Percentiles rank a stretch among this genome's conserved stretches.
phyloP scores from a whole-genome alignment of 1,140 invertebrate species.

The Leptoteleia sp. region DNA sequence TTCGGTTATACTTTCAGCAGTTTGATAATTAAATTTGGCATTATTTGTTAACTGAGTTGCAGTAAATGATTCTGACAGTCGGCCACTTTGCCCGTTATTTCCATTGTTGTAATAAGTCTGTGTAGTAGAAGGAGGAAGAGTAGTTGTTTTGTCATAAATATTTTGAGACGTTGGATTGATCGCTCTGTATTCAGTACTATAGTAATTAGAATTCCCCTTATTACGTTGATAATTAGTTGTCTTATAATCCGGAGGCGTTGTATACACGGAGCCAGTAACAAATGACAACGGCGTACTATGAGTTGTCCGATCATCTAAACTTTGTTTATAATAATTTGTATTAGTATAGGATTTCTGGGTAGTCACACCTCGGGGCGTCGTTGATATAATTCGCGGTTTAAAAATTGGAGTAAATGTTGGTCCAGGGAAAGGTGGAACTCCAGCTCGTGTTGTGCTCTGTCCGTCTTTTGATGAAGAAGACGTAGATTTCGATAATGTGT shows the following conservation, averaged over 20 bases:
- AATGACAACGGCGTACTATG: slow-evolving; percentile 37
- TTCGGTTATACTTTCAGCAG: slow-evolving; percentile 32
- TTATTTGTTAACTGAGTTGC: slow-evolving; percentile 55
- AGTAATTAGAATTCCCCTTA: slow-evolving; percentile 51
- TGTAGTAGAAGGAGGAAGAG: slow-evolving; percentile 20
- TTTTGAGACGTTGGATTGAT: slow-evolving; percentile 37
- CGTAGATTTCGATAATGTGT: slow-evolving; percentile 52
- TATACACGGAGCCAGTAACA: slow-evolving; percentile 39
- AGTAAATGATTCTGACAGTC: slow-evolving; percentile 32
- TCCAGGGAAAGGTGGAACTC: slow-evolving; percentile 68
- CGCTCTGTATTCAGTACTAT: slow-evolving; percentile 34
- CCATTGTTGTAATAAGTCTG: slow-evolving; percentile 47
- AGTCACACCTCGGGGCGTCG: slow-evolving; percentile 55
- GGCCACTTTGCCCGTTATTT: slow-evolving; percentile 24
- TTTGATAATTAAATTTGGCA: slow-evolving; percentile 43
- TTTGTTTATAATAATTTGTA: slow-evolving; percentile 65
- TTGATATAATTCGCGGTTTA: slow-evolving; percentile 70
- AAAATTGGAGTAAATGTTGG: slow-evolving; percentile 75
- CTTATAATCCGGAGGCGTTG: slow-evolving; percentile 40
- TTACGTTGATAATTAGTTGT: slow-evolving; percentile 52
- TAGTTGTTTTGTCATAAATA: slow-evolving; percentile 37
- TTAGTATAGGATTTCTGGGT: slow-evolving; percentile 63
- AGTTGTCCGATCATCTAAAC: slow-evolving; percentile 50
- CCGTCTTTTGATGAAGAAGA: slow-evolving; percentile 16
- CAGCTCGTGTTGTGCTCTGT: slow-evolving; percentile 43